Conservation (phyloP, 2,797 vertebrate species). For the Sebastes itinus region DNA sequence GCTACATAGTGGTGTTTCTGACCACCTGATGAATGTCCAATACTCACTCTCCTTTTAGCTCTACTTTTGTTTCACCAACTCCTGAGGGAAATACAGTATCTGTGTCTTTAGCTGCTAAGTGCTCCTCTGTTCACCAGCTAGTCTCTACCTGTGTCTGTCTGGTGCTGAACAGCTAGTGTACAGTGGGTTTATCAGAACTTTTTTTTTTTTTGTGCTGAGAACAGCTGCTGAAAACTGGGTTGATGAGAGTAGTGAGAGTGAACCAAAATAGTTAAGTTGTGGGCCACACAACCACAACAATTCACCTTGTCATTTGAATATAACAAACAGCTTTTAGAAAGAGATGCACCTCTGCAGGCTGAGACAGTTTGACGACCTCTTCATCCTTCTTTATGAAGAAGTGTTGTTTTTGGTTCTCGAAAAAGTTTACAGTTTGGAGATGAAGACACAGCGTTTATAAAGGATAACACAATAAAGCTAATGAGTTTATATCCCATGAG, state of each 20-base stretch:
- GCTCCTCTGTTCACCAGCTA: neutral
- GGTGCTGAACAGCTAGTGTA: neutral
- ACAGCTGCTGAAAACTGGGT: neutral
- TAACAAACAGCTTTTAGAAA: neutral
- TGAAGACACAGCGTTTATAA: conserved; percentile 27
- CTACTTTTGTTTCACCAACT: neutral
- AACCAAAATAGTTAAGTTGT: neutral
- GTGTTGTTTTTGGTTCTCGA: neutral
- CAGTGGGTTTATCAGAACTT: neutral
- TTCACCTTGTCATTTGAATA: neutral
- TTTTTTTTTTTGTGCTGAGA: neutral
- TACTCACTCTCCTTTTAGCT: neutral
- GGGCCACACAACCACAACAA: neutral
- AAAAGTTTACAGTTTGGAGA: neutral
- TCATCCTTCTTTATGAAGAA: neutral
- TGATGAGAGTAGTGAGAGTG: neutral
- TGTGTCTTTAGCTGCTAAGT: no score
- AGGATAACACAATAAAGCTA: conserved; percentile 28
- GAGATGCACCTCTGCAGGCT: neutral
- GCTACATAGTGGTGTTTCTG: neutral
- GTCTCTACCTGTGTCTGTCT: neutral
- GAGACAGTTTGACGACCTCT: neutral
- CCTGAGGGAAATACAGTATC: no score
- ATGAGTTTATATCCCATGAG: conserved; percentile 27
- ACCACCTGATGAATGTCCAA: neutral